These are phyloP conservation scores for Hyles vespertilio DNA, from an alignment of 1,140 invertebrate genomes.

Conservation along the genomic window DNA sequence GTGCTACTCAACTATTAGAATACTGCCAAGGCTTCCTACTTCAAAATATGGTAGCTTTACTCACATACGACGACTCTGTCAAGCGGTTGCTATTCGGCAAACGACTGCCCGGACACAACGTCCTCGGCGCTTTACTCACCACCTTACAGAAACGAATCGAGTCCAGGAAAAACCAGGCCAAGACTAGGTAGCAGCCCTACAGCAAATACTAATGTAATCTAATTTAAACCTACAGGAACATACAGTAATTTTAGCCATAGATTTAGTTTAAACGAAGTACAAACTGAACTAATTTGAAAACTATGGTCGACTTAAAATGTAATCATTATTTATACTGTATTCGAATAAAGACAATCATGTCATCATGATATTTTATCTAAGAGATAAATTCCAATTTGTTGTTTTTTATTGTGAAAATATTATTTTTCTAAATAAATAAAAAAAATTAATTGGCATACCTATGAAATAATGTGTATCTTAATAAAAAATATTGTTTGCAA, in stretches of 20 bases:
- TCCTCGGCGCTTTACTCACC: conserved; percentile 86
- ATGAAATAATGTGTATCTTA: too few species aligned
- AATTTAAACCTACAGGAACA: not conserved
- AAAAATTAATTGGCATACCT: too few species aligned
- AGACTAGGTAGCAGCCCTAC: conserved; percentile 57
- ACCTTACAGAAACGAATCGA: conserved; percentile 89
- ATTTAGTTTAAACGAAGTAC: conserved; percentile 9
- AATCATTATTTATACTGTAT: too few species aligned
- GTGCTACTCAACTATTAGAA: conserved; percentile 88
- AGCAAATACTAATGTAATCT: not conserved
- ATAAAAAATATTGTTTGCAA: too few species aligned
- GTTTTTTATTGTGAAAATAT: too few species aligned
- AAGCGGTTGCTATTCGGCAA: conserved; percentile 92
- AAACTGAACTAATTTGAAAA: conserved; percentile 5
- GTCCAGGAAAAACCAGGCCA: conserved; percentile 69
- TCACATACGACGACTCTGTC: conserved; percentile 93
- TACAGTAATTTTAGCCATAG: conserved; percentile 3
- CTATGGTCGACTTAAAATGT: not conserved
- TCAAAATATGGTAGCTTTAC: conserved; percentile 94
- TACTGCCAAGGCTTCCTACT: conserved; percentile 94
- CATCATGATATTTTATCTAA: too few species aligned
- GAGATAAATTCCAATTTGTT: too few species aligned
- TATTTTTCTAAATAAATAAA: too few species aligned
- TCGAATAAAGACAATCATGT: too few species aligned
- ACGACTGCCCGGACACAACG: conserved; percentile 92